Percentiles rank a stretch among this genome's conserved stretches.
Evolutionary conservation across 53 echinoderm and acorn worm genomes (phyloP).

Genomic region (Echinarachnius parma): DNA sequence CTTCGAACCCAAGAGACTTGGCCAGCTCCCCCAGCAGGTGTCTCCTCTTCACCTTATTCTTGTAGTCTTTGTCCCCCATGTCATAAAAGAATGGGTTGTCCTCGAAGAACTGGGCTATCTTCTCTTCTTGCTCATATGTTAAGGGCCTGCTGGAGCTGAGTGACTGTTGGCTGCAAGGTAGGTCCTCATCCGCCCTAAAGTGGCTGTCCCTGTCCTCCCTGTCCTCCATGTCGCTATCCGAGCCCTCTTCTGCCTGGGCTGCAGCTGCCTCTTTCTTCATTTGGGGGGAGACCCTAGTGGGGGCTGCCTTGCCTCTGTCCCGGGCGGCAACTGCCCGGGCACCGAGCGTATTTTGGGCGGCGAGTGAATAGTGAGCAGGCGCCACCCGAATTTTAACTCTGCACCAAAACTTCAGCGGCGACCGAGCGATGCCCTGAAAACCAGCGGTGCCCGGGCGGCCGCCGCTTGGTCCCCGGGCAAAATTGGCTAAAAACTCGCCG

Average conservation of each 20-base stretch:
- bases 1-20: conserved; percentile 13
- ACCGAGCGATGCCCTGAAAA: no score
- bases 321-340: no score
- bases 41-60: conserved; percentile 14
- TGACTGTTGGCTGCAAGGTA: conserved; percentile 18
- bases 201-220: conserved; percentile 16
- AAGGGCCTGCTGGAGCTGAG: conserved; percentile 7
- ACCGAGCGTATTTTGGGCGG: no score
- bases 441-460: no score
- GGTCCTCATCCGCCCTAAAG: conserved; percentile 19
- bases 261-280: background rate
- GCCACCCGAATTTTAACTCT: no score
- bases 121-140: conserved; percentile 3
- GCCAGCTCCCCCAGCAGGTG: conserved; percentile 16
- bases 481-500: no score
- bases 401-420: no score
- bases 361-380: no score
- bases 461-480: no score
- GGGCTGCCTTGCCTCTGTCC: conserved; percentile 1
- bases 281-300: conserved; percentile 2
- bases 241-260: conserved; percentile 12
- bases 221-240: no score
- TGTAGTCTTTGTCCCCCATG: background rate
- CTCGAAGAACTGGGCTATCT: conserved; percentile 5
- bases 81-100: conserved; percentile 6